Base-by-base conservation (phyloP, 2,113 vertebrate species). In the Proteles cristata region DNA sequence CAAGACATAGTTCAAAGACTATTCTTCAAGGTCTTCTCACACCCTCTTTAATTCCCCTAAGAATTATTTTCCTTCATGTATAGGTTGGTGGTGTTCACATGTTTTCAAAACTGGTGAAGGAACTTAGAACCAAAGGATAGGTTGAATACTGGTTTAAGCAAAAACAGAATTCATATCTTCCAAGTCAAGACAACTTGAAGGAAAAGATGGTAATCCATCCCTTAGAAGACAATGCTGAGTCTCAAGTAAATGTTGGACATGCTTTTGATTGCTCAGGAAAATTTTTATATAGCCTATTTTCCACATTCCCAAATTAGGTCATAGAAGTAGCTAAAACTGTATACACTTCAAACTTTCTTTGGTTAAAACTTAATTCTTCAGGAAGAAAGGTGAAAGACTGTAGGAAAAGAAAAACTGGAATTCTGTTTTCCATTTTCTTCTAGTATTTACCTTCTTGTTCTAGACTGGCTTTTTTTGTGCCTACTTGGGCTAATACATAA, bases 271-370 rank as follows among this genome's bases (percentile, higher is more conserved):
- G 66, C 61, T 93, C 31, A 82, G 65, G 39, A 89, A 81, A 87
- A 28, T 50, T 90, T 93, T 63, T 95, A 25, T n/a, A 16, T 79
- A 76, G 43, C 26, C 63, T 79, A 4, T 88, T 96, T 97, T 90
- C 77, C 31, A 23, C 48, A 48, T 88, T 39, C 2, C 19, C 5
- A 93, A 86, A 83, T 19, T 77, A 69, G 61, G 11, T 69, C 61
- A 50, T 73, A 58, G 43, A 19, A 79, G 19, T 94, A 45, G 43
- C 39, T 87, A 69, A 93, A 95, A 81, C 43, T 55, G 10, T 53
- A 28, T 33, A 89, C 43, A 69, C 83, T 85, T 85, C 11, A 68
- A 31, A 76, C 48, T 92, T 82, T 16, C 48, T 84, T 90, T 55
- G 28, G 17, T 45, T 82, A 65, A 91, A 87, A 82, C 25, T 90